A percentile compares a stretch with the other conserved stretches of the same genome.
phyloP scores from a whole-genome alignment of 2,888 invertebrate genomes.

The Drosophila ustulata region DNA sequence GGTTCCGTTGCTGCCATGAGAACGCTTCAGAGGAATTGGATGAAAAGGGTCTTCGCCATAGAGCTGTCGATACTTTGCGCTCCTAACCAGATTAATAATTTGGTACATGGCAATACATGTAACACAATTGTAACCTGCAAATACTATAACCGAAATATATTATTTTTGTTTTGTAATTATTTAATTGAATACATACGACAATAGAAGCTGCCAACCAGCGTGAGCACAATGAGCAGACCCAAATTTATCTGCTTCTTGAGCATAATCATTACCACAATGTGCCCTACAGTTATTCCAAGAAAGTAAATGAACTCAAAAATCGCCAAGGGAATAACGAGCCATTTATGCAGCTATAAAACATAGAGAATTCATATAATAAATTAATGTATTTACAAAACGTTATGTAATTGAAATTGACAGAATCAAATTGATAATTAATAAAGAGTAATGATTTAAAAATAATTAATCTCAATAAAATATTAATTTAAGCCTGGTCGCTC shows the following conservation, averaged over 20 bases:
- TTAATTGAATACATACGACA: slow-evolving; percentile 69
- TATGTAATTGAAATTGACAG: too few species aligned
- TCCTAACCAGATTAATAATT: slow-evolving; percentile 77
- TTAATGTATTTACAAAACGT: too few species aligned
- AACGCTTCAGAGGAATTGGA: slow-evolving; percentile 38
- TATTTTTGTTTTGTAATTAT: background rate
- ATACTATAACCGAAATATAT: slow-evolving; percentile 62
- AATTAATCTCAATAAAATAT: too few species aligned
- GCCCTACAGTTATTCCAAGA: slow-evolving; percentile 50
- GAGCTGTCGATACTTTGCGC: slow-evolving; percentile 73
- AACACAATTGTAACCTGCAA: slow-evolving; percentile 80
- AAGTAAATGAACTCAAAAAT: slow-evolving; percentile 72
- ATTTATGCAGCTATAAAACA: slow-evolving; percentile 74
- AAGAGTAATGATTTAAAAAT: too few species aligned
- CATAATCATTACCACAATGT: slow-evolving; percentile 82
- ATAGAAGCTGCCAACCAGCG: slow-evolving; percentile 81
- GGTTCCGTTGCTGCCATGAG: slow-evolving; percentile 18
- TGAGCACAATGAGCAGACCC: slow-evolving; percentile 80
- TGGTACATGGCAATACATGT: slow-evolving; percentile 81
- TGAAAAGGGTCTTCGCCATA: slow-evolving; percentile 83
- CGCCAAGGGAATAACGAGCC: slow-evolving; percentile 78
- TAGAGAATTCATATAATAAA: too few species aligned
- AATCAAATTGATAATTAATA: too few species aligned
- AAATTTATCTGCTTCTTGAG: slow-evolving; percentile 64
- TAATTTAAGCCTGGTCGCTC: too few species aligned